Evolutionary conservation across 2,888 invertebrate species (phyloP), one percentile per base, ranked within the genome.

Genomic region (Rhingia campestris): DNA sequence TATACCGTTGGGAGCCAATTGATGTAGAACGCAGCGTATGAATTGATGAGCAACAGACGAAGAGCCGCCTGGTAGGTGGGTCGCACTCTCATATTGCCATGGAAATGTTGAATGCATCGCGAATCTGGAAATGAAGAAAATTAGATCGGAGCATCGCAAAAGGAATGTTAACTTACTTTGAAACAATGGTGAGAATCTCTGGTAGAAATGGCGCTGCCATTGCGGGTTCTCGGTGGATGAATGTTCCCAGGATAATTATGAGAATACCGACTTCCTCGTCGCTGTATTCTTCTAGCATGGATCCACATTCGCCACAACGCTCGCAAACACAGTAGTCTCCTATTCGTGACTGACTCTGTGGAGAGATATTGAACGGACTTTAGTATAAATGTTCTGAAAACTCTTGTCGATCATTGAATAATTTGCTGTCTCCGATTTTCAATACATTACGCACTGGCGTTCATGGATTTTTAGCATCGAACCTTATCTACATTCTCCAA

Each of bases 31-130:
- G 90, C 99, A 99, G 87, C 99, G 94, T 80, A 99, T 93, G 92
- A 99, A 98, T 92, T 99, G 99, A 90, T 98, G 96, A 30, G 99
- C 99, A 35, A 99, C 98, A 89, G 97, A 98, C 86, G 97, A 95
- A 4, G 97, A 97, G 89, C 98, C 97, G 81, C 99, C 98, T 0
- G 99, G 98, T 86, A 99, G 93, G 86, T 98, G 97, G 47, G 97
- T 94, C 88, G 95, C 95, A 86, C 95, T 95, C 90, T 97, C 97
- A 85, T 94, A 95, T 92, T 98, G 97, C 97, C 97, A 98, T 32
- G 97, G 95, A 91, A 96, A 97, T 89, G 95, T 94, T 69, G 95
- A 95, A 87, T 95, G 94, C 85, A 95, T 93, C 2, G 96, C 95
- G 88, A 96, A 94, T 88, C 96, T 96, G 22, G 9, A n/a, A 66